Evolutionary conservation across 30 jellyfish, hydroid and myxozoan genomes (phyloP).

Genomic region (Hydractinia echinata): DNA sequence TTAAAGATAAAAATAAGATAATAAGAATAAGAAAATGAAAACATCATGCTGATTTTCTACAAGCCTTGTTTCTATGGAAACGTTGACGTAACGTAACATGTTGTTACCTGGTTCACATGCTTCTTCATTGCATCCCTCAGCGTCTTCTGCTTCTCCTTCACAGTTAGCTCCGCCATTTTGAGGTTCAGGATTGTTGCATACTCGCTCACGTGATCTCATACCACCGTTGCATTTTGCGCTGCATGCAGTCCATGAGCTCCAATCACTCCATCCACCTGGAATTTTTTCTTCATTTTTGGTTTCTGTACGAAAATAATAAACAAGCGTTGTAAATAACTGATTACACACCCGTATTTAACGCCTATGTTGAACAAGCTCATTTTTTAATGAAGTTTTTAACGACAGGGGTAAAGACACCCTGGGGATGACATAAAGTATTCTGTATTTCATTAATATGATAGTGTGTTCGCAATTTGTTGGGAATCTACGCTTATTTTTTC

Average conservation of each 20-base stretch:
- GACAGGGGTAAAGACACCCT: too few species aligned
- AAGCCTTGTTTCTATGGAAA: not conserved
- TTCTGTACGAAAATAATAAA: not conserved
- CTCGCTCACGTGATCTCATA: slow-evolving; percentile 32
- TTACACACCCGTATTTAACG: too few species aligned
- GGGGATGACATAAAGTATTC: too few species aligned
- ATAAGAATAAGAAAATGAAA: not conserved
- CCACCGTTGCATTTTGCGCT: slow-evolving; percentile 72
- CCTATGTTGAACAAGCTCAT: too few species aligned
- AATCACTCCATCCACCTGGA: slow-evolving; percentile 58
- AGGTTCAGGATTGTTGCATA: slow-evolving; percentile 69
- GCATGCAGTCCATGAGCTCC: slow-evolving; percentile 64
- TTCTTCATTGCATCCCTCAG: slow-evolving; percentile 39
- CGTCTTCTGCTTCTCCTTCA: slow-evolving; percentile 56
- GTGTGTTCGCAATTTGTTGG: too few species aligned
- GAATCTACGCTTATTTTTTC: too few species aligned
- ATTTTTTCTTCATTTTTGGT: slow-evolving; percentile 14
- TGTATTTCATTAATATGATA: too few species aligned
- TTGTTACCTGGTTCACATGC: slow-evolving; percentile 63
- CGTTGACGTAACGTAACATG: too few species aligned
- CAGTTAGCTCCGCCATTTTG: slow-evolving; percentile 66
- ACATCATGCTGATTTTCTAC: too few species aligned
- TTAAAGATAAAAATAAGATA: not conserved
- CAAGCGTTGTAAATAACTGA: not conserved
- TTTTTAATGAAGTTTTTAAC: too few species aligned